These are phyloP conservation scores for Montipora capricornis DNA, from an alignment of 64 coral and sea anemone species.

Conservation along the genomic window DNA sequence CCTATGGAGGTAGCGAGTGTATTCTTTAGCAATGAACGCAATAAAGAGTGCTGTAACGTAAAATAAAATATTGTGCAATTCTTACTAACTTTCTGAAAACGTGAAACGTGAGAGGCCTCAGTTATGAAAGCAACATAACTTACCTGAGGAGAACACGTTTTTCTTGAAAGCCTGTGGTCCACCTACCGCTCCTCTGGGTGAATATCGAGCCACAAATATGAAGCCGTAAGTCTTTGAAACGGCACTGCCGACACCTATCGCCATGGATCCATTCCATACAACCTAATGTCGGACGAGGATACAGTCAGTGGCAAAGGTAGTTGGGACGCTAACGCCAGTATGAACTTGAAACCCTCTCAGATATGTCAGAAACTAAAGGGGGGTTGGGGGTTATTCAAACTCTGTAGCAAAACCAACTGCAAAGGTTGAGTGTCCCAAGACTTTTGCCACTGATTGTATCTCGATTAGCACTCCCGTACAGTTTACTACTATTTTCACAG, in stretches of 20 bases:
- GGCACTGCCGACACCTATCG: constrained; percentile 40
- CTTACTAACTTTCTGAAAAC: no score
- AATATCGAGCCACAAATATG: constrained; percentile 45
- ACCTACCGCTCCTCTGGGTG: constrained; percentile 20
- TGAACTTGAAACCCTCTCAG: no score
- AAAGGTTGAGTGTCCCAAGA: background rate
- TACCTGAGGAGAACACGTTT: constrained; percentile 31
- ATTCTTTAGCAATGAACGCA: no score
- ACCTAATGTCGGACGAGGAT: background rate
- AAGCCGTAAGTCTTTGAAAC: constrained; percentile 38
- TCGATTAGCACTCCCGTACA: no score
- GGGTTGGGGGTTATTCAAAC: no score
- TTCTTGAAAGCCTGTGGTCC: constrained; percentile 34
- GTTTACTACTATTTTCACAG: no score
- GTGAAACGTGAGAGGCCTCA: background rate
- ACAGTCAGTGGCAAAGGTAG: no score
- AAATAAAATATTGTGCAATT: no score
- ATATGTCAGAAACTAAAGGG: no score
- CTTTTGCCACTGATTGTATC: background rate
- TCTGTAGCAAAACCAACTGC: background rate
- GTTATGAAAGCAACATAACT: background rate
- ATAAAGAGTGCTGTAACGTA: no score
- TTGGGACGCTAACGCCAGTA: no score
- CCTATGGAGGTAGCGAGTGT: no score
- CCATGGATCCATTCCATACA: constrained; percentile 45